These are phyloP conservation scores for Thymelicus acteon DNA, from an alignment of 2,888 invertebrate species.

Conservation along the genomic window DNA sequence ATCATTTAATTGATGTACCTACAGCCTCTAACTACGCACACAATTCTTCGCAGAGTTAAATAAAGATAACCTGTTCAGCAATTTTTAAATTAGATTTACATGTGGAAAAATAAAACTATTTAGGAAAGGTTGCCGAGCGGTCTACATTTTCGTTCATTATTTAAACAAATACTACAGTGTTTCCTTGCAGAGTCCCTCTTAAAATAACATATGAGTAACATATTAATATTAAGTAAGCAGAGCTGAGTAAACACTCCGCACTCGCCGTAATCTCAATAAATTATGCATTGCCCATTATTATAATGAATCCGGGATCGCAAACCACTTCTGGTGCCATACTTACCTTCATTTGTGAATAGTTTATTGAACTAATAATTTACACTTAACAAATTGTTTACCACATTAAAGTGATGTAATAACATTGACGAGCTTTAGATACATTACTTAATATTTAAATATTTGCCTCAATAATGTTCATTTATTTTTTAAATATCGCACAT, in stretches of 20 bases:
- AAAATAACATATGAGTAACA: constrained; percentile 29
- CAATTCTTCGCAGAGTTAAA: too few species aligned
- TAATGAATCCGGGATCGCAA: constrained; percentile 36
- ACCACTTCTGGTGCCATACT: constrained; percentile 3
- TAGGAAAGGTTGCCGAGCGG: not conserved
- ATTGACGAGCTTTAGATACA: too few species aligned
- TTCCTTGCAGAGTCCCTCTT: constrained; percentile 24
- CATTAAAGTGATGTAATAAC: too few species aligned
- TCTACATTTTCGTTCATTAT: not conserved
- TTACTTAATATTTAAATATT: not conserved
- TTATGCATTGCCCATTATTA: constrained; percentile 42
- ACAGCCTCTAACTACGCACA: too few species aligned
- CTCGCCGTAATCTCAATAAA: constrained; percentile 37
- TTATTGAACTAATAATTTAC: not conserved
- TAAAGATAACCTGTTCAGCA: too few species aligned
- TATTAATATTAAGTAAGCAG: constrained; percentile 42
- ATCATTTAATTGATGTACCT: too few species aligned
- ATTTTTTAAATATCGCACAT: too few species aligned
- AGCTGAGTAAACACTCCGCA: constrained; percentile 28
- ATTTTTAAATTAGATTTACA: not conserved
- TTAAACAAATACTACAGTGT: constrained; percentile 6
- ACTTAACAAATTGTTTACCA: not conserved
- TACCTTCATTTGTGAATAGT: not conserved
- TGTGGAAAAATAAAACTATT: not conserved
- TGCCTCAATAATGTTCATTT: too few species aligned